phyloP scores from a whole-genome alignment of 1,140 invertebrate species.

The Formica exsecta region DNA sequence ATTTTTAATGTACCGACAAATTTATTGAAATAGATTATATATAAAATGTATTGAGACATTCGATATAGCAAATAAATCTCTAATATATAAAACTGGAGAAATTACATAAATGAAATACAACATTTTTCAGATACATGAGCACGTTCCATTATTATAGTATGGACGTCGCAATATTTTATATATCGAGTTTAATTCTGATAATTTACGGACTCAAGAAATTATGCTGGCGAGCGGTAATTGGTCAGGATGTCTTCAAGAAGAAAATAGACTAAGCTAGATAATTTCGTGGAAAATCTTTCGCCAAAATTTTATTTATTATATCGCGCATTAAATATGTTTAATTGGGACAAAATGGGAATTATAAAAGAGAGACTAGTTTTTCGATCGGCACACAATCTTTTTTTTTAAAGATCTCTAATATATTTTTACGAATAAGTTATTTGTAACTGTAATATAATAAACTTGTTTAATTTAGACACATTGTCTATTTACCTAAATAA shows the following conservation, averaged over 20 bases:
- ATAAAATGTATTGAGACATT: too few relatives aligned
- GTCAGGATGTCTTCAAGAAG: slow-evolving; percentile 50
- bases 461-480: background rate
- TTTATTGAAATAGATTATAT: too few relatives aligned
- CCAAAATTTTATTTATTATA: slow-evolving; percentile 62
- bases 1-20: too few relatives aligned
- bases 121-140: slow-evolving; percentile 78
- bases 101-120: slow-evolving; percentile 1
- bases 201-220: slow-evolving; percentile 74
- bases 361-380: background rate
- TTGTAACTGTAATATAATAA: slow-evolving; percentile 18
- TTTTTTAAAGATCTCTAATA: slow-evolving; percentile 35
- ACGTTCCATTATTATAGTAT: slow-evolving; percentile 83
- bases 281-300: background rate
- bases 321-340: background rate
- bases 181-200: slow-evolving; percentile 44
- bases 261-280: slow-evolving; percentile 65
- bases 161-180: slow-evolving; percentile 80
- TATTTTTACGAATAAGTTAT: background rate
- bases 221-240: slow-evolving; percentile 67
- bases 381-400: background rate
- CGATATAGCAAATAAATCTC: too few relatives aligned
- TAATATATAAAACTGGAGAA: background rate
- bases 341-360: slow-evolving; percentile 14
- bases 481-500: background rate